Evolutionary conservation across 2,888 invertebrate species (phyloP), one percentile per base, ranked within the genome.

Genomic region (Adineta ricciae): DNA sequence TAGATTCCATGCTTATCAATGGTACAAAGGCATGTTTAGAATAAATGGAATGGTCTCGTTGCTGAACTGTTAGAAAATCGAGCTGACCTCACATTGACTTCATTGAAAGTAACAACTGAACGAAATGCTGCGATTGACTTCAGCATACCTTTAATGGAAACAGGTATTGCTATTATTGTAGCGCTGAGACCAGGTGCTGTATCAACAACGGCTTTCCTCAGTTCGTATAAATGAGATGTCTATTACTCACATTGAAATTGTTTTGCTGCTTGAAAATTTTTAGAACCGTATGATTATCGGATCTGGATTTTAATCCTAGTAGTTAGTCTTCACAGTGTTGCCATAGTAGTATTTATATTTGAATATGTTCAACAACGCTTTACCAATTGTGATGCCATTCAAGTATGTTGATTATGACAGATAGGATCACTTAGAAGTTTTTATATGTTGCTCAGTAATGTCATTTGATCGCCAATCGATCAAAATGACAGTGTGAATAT

Each of bases 291-390:
- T 91, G 98, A 99, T 91, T 96, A 96, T 41, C 95, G 96, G 5
- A 97, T 97, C 0, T 99, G 99, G 99, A 95, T 97, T 93, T 92
- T 97, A 89, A 95, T 98, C 83, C 95, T 97, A 78, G 94, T 96
- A 86, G 95, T 97, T 41, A 96, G 96, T 73, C 97, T 98, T 88
- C 97, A 97, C 91, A 95, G 95, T 0, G 95, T 97, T 21, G 96
- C 97, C 0, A 94, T 97, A 89, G 94, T 95, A 88, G 96, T 98
- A 90, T 97, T 97, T 91, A 92, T 96, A 86, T 97, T 97, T 90
- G 98, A 98, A 91, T 97, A 97, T 96, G 93, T 96, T 50, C 19
- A 83, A 14, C 56, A 46, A 14, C 14, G 19, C 16, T 27, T 16
- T 3, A 64, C 64, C 4, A 36, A 19, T 4, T 32, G 19, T 19